Evolutionary conservation across 2,113 vertebrate species (phyloP).

Genomic region (Gavialis gangeticus): DNA sequence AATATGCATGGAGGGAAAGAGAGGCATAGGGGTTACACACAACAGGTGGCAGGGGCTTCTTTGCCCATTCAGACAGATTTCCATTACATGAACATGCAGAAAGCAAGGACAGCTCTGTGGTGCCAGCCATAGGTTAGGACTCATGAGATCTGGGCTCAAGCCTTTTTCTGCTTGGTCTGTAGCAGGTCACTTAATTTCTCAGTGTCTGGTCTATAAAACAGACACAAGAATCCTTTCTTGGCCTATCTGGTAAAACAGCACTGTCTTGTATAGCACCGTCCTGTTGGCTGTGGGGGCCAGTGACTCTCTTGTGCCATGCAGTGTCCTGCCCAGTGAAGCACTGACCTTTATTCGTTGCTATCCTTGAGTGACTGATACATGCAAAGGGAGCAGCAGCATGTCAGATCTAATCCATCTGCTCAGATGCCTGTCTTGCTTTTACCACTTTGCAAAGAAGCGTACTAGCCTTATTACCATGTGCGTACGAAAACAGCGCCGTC

Average conservation of each 20-base stretch:
- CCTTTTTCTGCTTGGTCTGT: not conserved
- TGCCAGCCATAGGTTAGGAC: not conserved
- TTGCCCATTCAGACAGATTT: too few species aligned
- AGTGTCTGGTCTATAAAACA: not conserved
- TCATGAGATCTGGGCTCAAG: not conserved
- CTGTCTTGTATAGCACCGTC: too few species aligned
- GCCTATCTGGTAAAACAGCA: not conserved
- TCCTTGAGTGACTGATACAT: not conserved
- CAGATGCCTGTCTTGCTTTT: not conserved
- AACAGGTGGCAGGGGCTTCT: not conserved
- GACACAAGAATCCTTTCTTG: too few species aligned
- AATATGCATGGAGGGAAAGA: not conserved
- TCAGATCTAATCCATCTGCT: not conserved
- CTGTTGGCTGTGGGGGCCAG: not conserved
- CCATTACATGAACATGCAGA: not conserved
- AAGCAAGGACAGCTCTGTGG: not conserved
- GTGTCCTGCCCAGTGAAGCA: not conserved
- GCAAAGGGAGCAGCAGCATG: not conserved
- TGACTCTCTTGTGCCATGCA: not conserved
- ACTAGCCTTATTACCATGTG: not conserved
- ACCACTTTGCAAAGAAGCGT: not conserved
- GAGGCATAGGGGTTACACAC: not conserved
- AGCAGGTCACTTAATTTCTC: not conserved
- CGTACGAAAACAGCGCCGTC: not conserved
- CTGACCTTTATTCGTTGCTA: not conserved